Evolutionary conservation across 2,113 vertebrate species (phyloP).

Genomic region (Lagenorhynchus albirostris): DNA sequence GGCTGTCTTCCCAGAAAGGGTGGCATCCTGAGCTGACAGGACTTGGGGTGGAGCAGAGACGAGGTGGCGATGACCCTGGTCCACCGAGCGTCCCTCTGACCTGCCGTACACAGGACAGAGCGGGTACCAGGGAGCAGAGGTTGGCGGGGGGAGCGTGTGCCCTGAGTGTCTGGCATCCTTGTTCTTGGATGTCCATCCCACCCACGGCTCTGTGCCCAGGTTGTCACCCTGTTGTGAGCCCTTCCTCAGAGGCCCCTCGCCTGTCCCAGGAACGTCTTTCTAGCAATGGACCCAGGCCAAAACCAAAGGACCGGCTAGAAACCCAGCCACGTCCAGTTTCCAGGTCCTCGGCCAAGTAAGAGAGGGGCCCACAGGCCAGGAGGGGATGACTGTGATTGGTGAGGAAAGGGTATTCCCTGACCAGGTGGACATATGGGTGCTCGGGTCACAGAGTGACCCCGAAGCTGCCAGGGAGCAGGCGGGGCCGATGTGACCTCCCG

Average conservation of each 20-base stretch:
- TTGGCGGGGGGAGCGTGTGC: not conserved
- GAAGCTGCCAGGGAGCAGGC: not conserved
- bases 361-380: not conserved
- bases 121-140: not conserved
- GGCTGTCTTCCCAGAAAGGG: not conserved
- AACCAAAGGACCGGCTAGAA: not conserved
- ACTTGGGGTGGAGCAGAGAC: not conserved
- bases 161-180: too few species aligned
- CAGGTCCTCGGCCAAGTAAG: not conserved
- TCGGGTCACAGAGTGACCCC: too few species aligned
- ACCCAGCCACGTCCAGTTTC: not conserved
- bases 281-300: not conserved
- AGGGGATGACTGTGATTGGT: not conserved
- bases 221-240: fast-evolving
- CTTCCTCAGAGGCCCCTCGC: not conserved
- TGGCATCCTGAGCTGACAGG: not conserved
- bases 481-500: not conserved
- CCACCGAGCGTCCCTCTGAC: not conserved
- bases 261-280: not conserved
- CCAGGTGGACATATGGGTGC: fast-evolving
- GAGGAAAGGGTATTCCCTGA: not conserved
- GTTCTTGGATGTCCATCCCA: not conserved
- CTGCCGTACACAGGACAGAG: not conserved
- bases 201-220: not conserved
- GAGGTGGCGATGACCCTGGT: not conserved